Conservation (phyloP, 2,888 invertebrate genomes). For the Conomelus anceps region DNA sequence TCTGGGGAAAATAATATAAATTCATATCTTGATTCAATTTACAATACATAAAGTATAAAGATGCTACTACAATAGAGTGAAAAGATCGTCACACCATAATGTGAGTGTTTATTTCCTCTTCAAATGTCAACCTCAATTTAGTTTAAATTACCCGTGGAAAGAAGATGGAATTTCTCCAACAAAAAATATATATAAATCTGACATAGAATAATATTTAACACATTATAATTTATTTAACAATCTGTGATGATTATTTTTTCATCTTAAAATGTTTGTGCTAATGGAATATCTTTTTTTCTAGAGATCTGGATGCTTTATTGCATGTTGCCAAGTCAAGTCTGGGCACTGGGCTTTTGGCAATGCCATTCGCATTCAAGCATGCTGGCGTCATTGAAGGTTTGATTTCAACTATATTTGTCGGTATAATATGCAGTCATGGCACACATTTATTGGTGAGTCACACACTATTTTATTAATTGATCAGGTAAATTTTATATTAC, state of each 20-base stretch:
- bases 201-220: too few relatives aligned
- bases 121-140: too few relatives aligned
- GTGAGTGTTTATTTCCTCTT: too few relatives aligned
- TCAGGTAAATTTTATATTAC: too few relatives aligned
- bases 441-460: conserved; percentile 30
- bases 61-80: too few relatives aligned
- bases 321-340: conserved; percentile 55
- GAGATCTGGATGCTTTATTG: conserved; percentile 48
- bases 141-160: too few relatives aligned
- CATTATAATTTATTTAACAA: not conserved
- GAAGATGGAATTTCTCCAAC: not conserved
- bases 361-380: conserved; percentile 61
- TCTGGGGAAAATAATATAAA: too few relatives aligned
- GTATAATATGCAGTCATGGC: conserved; percentile 31
- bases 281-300: conserved; percentile 32
- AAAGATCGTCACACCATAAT: too few relatives aligned
- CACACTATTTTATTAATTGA: too few relatives aligned
- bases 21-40: too few relatives aligned
- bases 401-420: conserved; percentile 42
- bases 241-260: not conserved
- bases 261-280: not conserved
- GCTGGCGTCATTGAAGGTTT: conserved; percentile 61
- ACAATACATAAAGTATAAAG: too few relatives aligned
- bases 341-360: conserved; percentile 67
- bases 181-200: not conserved